Evolutionary conservation across 92 coral and sea anemone genomes (phyloP), one percentile per base, ranked within the genome.

Genomic region (Blastomussa wellsi): DNA sequence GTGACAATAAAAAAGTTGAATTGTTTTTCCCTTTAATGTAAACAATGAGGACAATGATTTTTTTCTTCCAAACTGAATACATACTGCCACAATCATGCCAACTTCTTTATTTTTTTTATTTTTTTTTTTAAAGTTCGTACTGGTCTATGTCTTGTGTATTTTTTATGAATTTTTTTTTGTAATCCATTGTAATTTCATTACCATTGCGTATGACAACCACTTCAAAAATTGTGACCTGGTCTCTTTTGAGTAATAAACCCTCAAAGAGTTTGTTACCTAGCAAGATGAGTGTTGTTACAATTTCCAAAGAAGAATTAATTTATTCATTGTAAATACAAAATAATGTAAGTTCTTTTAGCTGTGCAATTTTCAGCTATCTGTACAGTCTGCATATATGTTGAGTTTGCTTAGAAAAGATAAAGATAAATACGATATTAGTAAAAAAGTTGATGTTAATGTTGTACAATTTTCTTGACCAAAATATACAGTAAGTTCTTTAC

Each of bases 321-420:
- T 80, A 80, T 81, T 81, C 48, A 15, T 17, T 81, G 66, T 68
- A 81, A 32, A 81, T 81, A 70, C 14, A 38, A 53, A 49, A 48
- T 4, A 3, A 44, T 33, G 44, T 51, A 36, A 47, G 32, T 80
- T 67, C 33, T 35, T 52, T 37, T 28, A 7, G 35, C 36, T 71
- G 78, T 80, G 42, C 76, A 67, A 37, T 8, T 15, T 51, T 36
- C 29, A n/a, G 73, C 41, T 41, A 29, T 31, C 64, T 76, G 37
- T 15, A 20, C 37, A 9, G 66, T 19, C 37, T 70, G 75, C 48
- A 37, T 70, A 70, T 70, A 36, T 36, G 47, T 17, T 11, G 31
- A 60, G 24, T 24, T 8, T 60, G 13, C 66, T 1, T 60, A 24
- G 9, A 17, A 26, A 62, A 62, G 31, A 62, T 62, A 0, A 28